Percentiles rank a stretch among this genome's conserved stretches.
Evolutionary conservation across 1,140 invertebrate species (phyloP).

Genomic region (Chymomyza costata): DNA sequence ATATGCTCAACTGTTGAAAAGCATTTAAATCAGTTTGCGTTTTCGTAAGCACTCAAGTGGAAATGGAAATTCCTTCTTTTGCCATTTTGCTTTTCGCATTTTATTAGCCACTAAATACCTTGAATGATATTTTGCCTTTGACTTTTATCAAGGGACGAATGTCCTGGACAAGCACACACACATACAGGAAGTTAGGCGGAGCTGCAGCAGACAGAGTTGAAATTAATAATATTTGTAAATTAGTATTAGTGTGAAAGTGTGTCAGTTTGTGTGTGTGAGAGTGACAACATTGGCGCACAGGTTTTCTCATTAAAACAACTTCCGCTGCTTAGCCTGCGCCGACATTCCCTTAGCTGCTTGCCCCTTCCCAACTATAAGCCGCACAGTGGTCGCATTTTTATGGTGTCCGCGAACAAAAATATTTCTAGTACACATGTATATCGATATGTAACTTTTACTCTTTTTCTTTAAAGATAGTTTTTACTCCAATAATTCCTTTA

Average conservation of each 20-base stretch:
- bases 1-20: slow-evolving; percentile 36
- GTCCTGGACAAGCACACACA: not conserved
- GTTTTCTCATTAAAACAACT: slow-evolving; percentile 59
- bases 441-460: too few relatives aligned
- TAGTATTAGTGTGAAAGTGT: too few relatives aligned
- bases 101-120: slow-evolving; percentile 59
- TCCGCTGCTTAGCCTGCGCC: slow-evolving; percentile 26
- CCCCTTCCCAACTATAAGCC: too few relatives aligned
- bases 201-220: slow-evolving; percentile 32
- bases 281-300: slow-evolving; percentile 32
- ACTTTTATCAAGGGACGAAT: slow-evolving; percentile 5
- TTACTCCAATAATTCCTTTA: too few relatives aligned
- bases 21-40: slow-evolving; percentile 61
- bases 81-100: slow-evolving; percentile 31
- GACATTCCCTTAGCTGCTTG: slow-evolving; percentile 8
- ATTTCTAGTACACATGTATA: too few relatives aligned
- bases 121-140: slow-evolving; percentile 40
- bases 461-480: too few relatives aligned
- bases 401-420: too few relatives aligned
- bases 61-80: slow-evolving; percentile 27
- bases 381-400: too few relatives aligned
- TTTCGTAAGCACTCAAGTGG: slow-evolving; percentile 40
- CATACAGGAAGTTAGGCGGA: too few relatives aligned
- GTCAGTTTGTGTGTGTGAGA: slow-evolving; percentile 14
- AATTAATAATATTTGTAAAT: slow-evolving; percentile 64